These are phyloP conservation scores for Stegodyphus dumicola DNA, from an alignment of 1,140 invertebrate species.

Conservation along the genomic window DNA sequence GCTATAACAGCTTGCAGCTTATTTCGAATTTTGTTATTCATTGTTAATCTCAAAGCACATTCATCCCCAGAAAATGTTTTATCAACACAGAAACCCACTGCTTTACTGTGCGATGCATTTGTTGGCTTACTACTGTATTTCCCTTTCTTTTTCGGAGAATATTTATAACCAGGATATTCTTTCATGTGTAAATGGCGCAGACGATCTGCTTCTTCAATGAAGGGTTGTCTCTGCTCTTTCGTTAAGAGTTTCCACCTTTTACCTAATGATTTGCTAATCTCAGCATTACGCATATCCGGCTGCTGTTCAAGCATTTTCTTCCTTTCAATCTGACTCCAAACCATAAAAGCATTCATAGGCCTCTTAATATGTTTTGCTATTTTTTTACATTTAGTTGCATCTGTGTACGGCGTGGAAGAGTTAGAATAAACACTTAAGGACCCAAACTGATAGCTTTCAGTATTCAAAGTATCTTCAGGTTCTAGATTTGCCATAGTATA, in stretches of 20 bases:
- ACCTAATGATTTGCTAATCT: slow-evolving; percentile 91
- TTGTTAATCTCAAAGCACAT: too few relatives aligned
- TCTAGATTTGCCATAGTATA: too few relatives aligned
- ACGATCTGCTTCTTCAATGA: slow-evolving; percentile 91
- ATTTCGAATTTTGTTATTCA: too few relatives aligned
- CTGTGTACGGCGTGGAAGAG: slow-evolving; percentile 90
- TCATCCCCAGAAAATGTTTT: too few relatives aligned
- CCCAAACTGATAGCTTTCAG: slow-evolving; percentile 65
- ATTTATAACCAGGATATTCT: slow-evolving; percentile 98
- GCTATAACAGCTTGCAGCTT: too few relatives aligned
- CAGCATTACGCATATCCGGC: slow-evolving; percentile 94
- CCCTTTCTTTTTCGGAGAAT: slow-evolving; percentile 90
- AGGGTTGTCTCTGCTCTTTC: slow-evolving; percentile 88
- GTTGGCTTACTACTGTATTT: slow-evolving; percentile 37
- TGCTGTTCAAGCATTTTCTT: slow-evolving; percentile 86
- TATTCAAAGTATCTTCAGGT: too few relatives aligned
- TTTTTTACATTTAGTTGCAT: slow-evolving; percentile 92
- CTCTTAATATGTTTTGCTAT: slow-evolving; percentile 85
- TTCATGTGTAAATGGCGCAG: slow-evolving; percentile 89
- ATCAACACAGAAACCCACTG: too few relatives aligned
- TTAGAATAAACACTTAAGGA: too few relatives aligned
- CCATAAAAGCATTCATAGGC: slow-evolving; percentile 91
- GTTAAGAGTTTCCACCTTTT: slow-evolving; percentile 87
- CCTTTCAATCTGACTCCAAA: slow-evolving; percentile 77
- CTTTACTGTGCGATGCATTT: too few relatives aligned